phyloP scores from a whole-genome alignment of 2,113 vertebrate genomes.

The Pseudolaguvia tuberculata region DNA sequence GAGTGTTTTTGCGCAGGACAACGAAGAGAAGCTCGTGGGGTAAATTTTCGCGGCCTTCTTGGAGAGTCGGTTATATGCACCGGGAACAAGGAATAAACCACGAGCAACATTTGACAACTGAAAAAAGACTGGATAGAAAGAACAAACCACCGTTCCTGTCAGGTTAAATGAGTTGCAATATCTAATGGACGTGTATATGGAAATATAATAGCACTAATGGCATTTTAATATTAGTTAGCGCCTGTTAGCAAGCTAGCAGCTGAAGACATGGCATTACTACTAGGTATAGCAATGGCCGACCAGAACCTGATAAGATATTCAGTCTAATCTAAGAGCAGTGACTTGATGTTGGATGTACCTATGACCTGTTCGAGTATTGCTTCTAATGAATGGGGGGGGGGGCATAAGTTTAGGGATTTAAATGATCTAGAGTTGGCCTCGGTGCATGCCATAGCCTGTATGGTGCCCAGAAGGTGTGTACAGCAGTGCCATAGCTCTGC shows the following conservation, averaged over 20 bases:
- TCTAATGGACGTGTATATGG: slow-evolving; percentile 19
- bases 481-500: background rate
- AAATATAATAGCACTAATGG: slow-evolving; percentile 30
- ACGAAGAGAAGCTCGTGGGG: slow-evolving; percentile 31
- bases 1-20: slow-evolving; percentile 42
- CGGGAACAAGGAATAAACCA: slow-evolving; percentile 38
- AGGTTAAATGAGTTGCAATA: slow-evolving; percentile 44
- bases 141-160: slow-evolving; percentile 16
- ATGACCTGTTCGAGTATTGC: background rate
- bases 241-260: slow-evolving; percentile 38
- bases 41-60: slow-evolving; percentile 50
- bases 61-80: slow-evolving; percentile 25
- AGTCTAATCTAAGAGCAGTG: background rate
- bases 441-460: slow-evolving; percentile 8
- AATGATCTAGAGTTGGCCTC: slow-evolving; percentile 15
- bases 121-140: slow-evolving; percentile 27
- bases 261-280: slow-evolving; percentile 2
- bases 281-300: slow-evolving; percentile 10
- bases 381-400: background rate
- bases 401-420: background rate
- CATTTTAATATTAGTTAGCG: slow-evolving; percentile 34
- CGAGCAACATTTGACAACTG: slow-evolving; percentile 8
- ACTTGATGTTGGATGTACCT: background rate
- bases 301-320: background rate
- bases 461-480: slow-evolving; percentile 21